These are phyloP conservation scores for Phorcus lineatus DNA, from an alignment of 2,888 invertebrate genomes.

Conservation along the genomic window DNA sequence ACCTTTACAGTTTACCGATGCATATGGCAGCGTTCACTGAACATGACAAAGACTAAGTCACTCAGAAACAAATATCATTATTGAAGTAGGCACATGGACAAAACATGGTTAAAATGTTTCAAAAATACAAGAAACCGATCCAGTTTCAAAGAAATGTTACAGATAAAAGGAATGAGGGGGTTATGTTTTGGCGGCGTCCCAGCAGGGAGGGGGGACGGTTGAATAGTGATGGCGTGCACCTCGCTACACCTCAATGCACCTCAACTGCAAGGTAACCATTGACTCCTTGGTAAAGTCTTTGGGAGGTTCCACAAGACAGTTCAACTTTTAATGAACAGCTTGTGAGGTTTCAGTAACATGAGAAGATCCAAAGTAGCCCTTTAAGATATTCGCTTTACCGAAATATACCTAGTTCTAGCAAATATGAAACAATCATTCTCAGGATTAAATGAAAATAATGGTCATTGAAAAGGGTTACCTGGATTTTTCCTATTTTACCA, in stretches of 20 bases:
- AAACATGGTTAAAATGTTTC: not conserved
- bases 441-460: no score
- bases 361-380: no score
- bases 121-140: not conserved
- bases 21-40: no score
- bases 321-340: not conserved
- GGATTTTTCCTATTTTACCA: no score
- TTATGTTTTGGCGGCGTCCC: not conserved
- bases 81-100: not conserved
- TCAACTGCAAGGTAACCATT: not conserved
- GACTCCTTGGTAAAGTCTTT: not conserved
- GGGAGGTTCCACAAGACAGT: not conserved
- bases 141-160: not conserved
- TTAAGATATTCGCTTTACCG: no score
- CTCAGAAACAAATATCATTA: no score
- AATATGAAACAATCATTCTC: no score
- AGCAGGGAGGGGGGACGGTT: not conserved
- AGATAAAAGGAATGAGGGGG: not conserved
- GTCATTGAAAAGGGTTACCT: no score
- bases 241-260: not conserved
- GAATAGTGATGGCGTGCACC: not conserved
- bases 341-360: not conserved
- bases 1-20: no score
- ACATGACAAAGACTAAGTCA: no score
- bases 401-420: no score